Evolutionary conservation across 2,888 invertebrate genomes (phyloP).

Genomic region (Automeris io): DNA sequence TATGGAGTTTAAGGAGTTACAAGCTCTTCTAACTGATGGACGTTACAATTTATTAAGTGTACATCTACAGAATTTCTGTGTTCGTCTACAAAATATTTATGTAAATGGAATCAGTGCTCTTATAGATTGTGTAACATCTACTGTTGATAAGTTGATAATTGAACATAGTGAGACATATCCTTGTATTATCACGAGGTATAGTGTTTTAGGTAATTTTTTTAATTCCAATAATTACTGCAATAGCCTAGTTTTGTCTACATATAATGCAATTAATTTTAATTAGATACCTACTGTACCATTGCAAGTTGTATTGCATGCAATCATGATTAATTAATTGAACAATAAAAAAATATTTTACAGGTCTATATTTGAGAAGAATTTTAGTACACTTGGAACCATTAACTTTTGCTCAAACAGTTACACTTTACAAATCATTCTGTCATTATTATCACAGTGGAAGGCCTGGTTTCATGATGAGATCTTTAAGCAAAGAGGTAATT

Average conservation of each 20-base stretch:
- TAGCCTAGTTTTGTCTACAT: too few species aligned
- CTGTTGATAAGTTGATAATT: slow-evolving; percentile 77
- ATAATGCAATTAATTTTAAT: too few species aligned
- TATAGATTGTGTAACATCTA: slow-evolving; percentile 78
- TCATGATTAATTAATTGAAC: not conserved
- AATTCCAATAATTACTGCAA: not conserved
- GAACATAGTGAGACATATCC: slow-evolving; percentile 66
- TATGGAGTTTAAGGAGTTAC: slow-evolving; percentile 82
- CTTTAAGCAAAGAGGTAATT: slow-evolving; percentile 66
- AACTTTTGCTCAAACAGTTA: slow-evolving; percentile 88
- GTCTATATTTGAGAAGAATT: slow-evolving; percentile 89
- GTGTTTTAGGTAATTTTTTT: slow-evolving; percentile 78
- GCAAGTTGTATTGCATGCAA: too few species aligned
- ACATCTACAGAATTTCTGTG: slow-evolving; percentile 78
- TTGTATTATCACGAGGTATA: slow-evolving; percentile 78
- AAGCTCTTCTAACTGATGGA: slow-evolving; percentile 79
- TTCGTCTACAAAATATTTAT: slow-evolving; percentile 75
- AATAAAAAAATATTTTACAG: slow-evolving; percentile 58
- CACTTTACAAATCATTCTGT: slow-evolving; percentile 83
- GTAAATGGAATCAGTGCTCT: slow-evolving; percentile 80
- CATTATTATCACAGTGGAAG: slow-evolving; percentile 80
- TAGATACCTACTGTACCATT: too few species aligned
- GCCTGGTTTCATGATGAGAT: slow-evolving; percentile 67
- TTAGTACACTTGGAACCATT: slow-evolving; percentile 89
- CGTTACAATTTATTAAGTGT: slow-evolving; percentile 76